phyloP scores from a whole-genome alignment of 2,113 vertebrate genomes.

The Sprattus sprattus region DNA sequence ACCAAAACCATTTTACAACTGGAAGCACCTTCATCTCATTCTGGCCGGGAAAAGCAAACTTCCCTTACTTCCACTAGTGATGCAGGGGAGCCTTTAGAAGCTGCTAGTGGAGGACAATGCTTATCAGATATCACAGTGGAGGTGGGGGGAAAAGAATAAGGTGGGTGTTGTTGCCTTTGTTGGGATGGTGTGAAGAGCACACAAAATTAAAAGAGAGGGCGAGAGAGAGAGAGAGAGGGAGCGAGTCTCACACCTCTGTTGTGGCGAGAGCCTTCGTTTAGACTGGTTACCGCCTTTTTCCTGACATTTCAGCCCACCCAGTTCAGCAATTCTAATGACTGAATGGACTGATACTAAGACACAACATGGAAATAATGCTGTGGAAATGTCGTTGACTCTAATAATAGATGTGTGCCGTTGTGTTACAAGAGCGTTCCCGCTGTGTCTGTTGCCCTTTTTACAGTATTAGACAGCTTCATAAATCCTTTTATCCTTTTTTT shows the following conservation, averaged over 20 bases:
- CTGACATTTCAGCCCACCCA: neutral
- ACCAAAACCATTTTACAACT: slow-evolving; percentile 8
- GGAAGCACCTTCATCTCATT: slow-evolving; percentile 32
- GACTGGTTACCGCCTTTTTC: neutral
- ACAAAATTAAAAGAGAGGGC: neutral
- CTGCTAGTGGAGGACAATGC: neutral
- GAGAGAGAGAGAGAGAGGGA: neutral
- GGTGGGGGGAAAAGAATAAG: slow-evolving; percentile 51
- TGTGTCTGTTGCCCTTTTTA: no score
- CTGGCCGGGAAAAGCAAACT: slow-evolving; percentile 64
- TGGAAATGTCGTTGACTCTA: neutral
- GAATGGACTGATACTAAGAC: neutral
- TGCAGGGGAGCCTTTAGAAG: neutral
- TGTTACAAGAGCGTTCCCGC: no score
- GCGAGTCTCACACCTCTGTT: neutral
- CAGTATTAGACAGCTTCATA: neutral
- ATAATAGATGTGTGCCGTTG: no score
- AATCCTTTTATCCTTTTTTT: neutral
- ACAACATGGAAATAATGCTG: neutral
- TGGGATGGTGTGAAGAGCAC: slow-evolving; percentile 45
- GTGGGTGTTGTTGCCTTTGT: slow-evolving; percentile 46
- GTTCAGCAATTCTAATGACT: neutral
- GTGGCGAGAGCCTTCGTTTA: neutral
- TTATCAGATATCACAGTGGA: slow-evolving; percentile 46
- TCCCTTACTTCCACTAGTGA: slow-evolving; percentile 37